A percentile compares a stretch with the other conserved stretches of the same genome.
phyloP scores from a whole-genome alignment of 2,888 invertebrate species.

The Agrotis exclamationis region DNA sequence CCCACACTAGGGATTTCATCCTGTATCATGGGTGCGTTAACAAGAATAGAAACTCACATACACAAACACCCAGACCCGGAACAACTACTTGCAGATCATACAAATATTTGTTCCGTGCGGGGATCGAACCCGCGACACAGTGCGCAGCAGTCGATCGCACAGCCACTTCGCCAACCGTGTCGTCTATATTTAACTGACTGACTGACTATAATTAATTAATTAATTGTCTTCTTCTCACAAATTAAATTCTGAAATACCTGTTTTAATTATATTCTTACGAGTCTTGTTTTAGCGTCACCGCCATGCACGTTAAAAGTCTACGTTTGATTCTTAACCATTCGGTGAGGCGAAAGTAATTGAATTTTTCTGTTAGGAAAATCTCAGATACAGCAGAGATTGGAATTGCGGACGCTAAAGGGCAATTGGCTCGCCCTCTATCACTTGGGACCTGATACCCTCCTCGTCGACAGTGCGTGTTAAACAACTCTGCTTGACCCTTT shows the following conservation, averaged over 20 bases:
- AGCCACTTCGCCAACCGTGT: too few relatives aligned
- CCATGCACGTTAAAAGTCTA: slow-evolving; percentile 32
- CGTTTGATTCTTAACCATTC: slow-evolving; percentile 44
- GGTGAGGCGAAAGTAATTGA: slow-evolving; percentile 49
- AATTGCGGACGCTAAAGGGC: slow-evolving; percentile 61
- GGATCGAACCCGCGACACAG: too few relatives aligned
- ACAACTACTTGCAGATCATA: too few relatives aligned
- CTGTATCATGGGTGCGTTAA: too few relatives aligned
- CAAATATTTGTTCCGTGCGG: too few relatives aligned
- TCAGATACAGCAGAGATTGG: slow-evolving; percentile 53
- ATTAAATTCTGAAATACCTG: neutral
- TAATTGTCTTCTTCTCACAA: slow-evolving; percentile 4
- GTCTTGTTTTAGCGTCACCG: slow-evolving; percentile 11
- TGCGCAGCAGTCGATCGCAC: too few relatives aligned
- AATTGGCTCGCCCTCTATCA: slow-evolving; percentile 61
- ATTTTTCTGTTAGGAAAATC: slow-evolving; percentile 58
- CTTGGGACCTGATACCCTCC: slow-evolving; percentile 59
- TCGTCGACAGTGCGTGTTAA: slow-evolving; percentile 52
- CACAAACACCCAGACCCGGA: too few relatives aligned
- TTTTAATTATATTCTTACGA: slow-evolving; percentile 11
- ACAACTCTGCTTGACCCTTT: slow-evolving; percentile 48
- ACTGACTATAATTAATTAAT: neutral
- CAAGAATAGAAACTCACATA: too few relatives aligned
- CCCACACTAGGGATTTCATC: too few relatives aligned
- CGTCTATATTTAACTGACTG: too few relatives aligned